phyloP scores from a whole-genome alignment of 2,113 vertebrate species.

The Corynorhinus townsendii region DNA sequence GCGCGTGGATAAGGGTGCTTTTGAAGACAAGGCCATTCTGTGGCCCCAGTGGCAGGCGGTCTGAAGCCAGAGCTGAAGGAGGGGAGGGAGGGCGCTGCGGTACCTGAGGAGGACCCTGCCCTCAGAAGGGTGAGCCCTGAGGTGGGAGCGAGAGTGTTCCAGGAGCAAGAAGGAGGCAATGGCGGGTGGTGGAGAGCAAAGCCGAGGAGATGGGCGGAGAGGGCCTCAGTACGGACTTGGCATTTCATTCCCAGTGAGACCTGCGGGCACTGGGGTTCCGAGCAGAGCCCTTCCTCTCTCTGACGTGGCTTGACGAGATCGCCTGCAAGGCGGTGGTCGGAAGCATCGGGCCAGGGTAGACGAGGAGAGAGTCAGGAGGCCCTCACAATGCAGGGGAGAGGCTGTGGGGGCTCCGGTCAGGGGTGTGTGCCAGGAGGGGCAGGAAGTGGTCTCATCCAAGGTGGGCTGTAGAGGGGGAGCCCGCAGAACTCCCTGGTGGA shows the following conservation, averaged over 20 bases:
- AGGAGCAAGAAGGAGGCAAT: background rate
- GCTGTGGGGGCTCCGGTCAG: rapidly evolving
- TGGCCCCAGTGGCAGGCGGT: background rate
- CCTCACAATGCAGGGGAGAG: background rate
- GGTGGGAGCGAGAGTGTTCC: too few species aligned
- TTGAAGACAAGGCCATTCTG: background rate
- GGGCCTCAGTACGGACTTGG: rapidly evolving
- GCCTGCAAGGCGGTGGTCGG: rapidly evolving
- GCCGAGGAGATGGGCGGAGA: rapidly evolving
- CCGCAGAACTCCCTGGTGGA: background rate
- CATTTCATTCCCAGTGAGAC: background rate
- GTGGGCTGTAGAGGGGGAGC: rapidly evolving
- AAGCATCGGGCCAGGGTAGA: background rate
- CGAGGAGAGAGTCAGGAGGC: background rate
- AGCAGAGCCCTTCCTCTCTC: background rate
- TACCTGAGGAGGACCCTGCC: rapidly evolving
- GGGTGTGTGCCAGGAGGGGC: too few species aligned
- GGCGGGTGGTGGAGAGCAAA: too few species aligned
- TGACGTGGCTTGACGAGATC: background rate
- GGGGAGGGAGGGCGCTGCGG: background rate
- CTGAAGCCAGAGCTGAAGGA: background rate
- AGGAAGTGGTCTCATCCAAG: background rate
- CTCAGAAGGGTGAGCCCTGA: background rate
- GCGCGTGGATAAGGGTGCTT: background rate
- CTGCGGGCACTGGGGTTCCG: background rate